Evolutionary conservation across 2,113 vertebrate species (phyloP).

Genomic region (Syrrhaptes paradoxus): DNA sequence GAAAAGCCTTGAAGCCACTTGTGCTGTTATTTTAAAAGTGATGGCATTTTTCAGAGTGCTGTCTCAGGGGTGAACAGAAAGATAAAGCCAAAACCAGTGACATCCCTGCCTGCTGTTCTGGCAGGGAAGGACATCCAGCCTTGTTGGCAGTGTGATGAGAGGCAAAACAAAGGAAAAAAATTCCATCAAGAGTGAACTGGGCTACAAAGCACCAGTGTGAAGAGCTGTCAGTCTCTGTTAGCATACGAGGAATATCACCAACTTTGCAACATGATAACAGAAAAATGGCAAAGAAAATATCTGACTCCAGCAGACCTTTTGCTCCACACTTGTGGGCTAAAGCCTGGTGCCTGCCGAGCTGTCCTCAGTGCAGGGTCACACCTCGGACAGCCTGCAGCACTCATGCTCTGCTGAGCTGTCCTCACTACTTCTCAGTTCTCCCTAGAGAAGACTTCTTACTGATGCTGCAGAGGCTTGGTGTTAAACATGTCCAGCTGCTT

Average conservation of each 20-base stretch:
- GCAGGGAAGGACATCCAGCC: neutral
- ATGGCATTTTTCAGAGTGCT: neutral
- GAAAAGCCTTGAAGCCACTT: neutral
- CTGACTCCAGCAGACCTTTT: neutral
- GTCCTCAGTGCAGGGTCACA: neutral
- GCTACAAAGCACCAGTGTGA: neutral
- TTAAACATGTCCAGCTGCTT: neutral
- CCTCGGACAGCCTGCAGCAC: neutral
- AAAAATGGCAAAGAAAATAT: neutral
- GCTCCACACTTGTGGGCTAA: neutral
- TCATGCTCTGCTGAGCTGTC: neutral
- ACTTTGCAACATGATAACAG: neutral
- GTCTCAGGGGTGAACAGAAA: neutral
- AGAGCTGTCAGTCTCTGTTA: neutral
- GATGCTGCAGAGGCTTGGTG: neutral
- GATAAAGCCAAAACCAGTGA: neutral
- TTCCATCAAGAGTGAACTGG: neutral
- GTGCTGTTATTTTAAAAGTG: neutral
- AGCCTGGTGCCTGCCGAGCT: neutral
- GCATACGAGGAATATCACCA: neutral
- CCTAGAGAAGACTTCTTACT: neutral
- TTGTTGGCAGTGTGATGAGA: neutral
- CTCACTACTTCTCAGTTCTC: neutral
- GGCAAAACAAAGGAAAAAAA: neutral
- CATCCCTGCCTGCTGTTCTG: neutral